Conservation (phyloP, 2,888 invertebrate species). For the Caenorhabditis zanzibari region DNA sequence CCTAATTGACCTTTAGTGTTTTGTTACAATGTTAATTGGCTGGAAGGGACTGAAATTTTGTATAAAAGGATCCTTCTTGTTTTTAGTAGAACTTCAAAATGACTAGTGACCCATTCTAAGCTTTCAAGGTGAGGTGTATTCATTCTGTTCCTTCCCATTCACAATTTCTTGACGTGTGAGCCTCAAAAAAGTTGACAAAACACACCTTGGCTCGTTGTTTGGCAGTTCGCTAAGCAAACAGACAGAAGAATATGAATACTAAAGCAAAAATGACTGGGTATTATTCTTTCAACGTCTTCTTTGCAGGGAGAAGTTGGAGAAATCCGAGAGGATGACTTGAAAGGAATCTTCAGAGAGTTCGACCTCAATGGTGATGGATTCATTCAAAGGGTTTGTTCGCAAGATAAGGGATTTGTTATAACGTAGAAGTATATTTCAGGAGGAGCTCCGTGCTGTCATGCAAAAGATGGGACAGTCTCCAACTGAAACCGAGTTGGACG, state of each 20-base stretch:
- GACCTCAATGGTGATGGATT: constrained; percentile 83
- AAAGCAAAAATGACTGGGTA: constrained; percentile 36
- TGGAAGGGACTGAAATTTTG: no score
- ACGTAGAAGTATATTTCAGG: constrained; percentile 55
- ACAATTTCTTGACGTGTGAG: constrained; percentile 44
- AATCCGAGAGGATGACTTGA: constrained; percentile 82
- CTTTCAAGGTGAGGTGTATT: constrained; percentile 6
- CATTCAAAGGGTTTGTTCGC: constrained; percentile 76
- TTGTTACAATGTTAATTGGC: background rate
- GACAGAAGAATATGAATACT: constrained; percentile 46
- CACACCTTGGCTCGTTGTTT: constrained; percentile 50
- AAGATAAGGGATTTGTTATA: background rate
- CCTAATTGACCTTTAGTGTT: constrained; percentile 14
- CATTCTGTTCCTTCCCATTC: constrained; percentile 1
- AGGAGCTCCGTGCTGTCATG: constrained; percentile 82
- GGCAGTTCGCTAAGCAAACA: constrained; percentile 50
- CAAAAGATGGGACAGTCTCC: constrained; percentile 83
- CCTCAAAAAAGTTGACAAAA: constrained; percentile 51
- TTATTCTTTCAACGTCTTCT: background rate
- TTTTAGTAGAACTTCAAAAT: background rate
- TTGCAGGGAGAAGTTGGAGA: constrained; percentile 77
- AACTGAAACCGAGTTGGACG: constrained; percentile 82
- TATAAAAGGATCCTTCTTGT: background rate
- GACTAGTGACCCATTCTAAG: constrained; percentile 16
- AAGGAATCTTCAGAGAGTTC: constrained; percentile 82